phyloP scores from a whole-genome alignment of 2,888 invertebrate genomes.

The Lucinisca nassula region DNA sequence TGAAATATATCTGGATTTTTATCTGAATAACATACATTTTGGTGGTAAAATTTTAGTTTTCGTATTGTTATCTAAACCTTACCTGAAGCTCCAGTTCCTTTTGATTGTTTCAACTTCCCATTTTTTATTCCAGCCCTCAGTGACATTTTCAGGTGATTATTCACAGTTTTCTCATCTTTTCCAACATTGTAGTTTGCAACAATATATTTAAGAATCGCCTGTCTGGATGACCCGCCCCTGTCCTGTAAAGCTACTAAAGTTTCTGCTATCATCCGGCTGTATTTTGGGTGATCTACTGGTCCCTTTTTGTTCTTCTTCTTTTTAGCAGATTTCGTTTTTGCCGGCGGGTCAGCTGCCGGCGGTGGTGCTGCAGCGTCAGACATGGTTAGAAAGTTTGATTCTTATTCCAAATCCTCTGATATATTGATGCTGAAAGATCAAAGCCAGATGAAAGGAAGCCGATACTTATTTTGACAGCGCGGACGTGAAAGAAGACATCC shows the following conservation, averaged over 20 bases:
- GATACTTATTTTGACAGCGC: slow-evolving; percentile 58
- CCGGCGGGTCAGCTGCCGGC: slow-evolving; percentile 31
- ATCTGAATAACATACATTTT: too few relatives aligned
- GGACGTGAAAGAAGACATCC: slow-evolving; percentile 64
- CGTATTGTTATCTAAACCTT: too few relatives aligned
- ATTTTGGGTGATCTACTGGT: slow-evolving; percentile 86
- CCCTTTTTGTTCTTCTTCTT: slow-evolving; percentile 77
- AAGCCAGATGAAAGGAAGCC: background rate
- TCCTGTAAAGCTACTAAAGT: slow-evolving; percentile 88
- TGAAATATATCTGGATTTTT: too few relatives aligned
- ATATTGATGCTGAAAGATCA: background rate
- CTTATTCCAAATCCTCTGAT: slow-evolving; percentile 6
- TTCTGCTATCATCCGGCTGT: slow-evolving; percentile 88
- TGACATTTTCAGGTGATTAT: slow-evolving; percentile 88
- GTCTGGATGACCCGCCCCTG: slow-evolving; percentile 88
- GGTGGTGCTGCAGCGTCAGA: slow-evolving; percentile 28
- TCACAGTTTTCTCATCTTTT: slow-evolving; percentile 87
- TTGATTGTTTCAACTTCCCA: slow-evolving; percentile 87
- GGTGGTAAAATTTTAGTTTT: too few relatives aligned
- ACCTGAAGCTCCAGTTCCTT: slow-evolving; percentile 84
- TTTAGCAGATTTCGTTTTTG: slow-evolving; percentile 66
- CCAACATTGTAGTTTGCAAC: slow-evolving; percentile 87
- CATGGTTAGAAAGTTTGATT: background rate
- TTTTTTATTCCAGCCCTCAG: slow-evolving; percentile 87
- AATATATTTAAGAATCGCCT: slow-evolving; percentile 89